Base-by-base conservation (phyloP, 2,797 vertebrate genomes). In the Rhadinocentrus ornatus region DNA sequence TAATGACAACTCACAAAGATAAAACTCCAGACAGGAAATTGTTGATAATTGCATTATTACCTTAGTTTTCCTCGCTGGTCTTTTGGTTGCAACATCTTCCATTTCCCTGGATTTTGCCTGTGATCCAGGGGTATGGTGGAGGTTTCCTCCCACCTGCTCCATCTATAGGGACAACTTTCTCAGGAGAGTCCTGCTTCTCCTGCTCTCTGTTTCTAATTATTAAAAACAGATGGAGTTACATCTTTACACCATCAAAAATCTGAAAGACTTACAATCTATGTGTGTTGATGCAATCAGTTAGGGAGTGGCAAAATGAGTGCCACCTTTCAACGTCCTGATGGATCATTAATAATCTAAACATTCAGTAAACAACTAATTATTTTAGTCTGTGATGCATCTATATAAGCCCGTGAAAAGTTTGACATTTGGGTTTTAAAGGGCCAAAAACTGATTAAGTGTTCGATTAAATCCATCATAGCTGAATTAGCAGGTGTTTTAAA, bases 111-210 rank as follows among this genome's bases (percentile, higher is more conserved):
- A 29, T 37, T 32, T 66, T 16, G 1, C 12, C 20, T 53, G 35
- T 12, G 79, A 39, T 26, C 61, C 75, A 0, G 53, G 7, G 1
- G 31, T 0, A 2, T 37, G 6, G 39, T 2, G 61, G 44, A 1
- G 34, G 22, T 39, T 32, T 72, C 59, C 84, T 20, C 53, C 58
- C 27, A 39, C 62, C n/a, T 57, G 59, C 58, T 86, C 81, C 88
- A 89, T 89, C 58, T 63, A 20, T 0, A 32, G 58, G 34, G 61
- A 54, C 35, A 53, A 41, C 41, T 15, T 18, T 22, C 18, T 50
- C 26, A 8, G 54, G 75, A 74, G 35, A 34, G 54, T 37, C 76
- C 44, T 46, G 52, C 46, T 16, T 27, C 53, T 10, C 48, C 27
- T 3, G 16, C 0, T 29, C 9, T 29, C 26, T 62, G 39, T 70